Percentiles rank a stretch among this genome's conserved stretches.
phyloP scores from a whole-genome alignment of 2,113 vertebrate species.

The Catharus bicknelli region DNA sequence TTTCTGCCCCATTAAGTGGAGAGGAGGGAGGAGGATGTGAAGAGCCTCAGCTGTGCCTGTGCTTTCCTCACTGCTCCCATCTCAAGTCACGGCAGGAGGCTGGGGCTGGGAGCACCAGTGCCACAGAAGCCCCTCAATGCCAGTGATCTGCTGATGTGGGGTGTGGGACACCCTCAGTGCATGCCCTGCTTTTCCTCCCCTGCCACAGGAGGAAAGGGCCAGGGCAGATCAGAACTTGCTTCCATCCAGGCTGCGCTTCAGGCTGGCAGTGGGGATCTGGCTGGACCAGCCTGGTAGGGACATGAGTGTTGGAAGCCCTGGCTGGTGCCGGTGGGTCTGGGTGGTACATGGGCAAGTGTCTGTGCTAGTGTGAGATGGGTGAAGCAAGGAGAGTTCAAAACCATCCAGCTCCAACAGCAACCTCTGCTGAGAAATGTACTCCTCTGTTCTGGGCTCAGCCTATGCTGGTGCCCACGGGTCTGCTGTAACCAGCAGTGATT shows the following conservation, averaged over 20 bases:
- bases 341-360: rapidly evolving
- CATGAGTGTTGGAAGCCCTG: rapidly evolving
- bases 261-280: rapidly evolving
- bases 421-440: not conserved
- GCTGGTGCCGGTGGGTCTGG: not conserved
- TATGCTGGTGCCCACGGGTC: not conserved
- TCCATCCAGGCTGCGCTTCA: not conserved
- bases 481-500: not conserved
- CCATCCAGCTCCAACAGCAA: not conserved
- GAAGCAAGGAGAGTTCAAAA: not conserved
- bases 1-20: slow-evolving; percentile 58
- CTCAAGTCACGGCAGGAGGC: not conserved
- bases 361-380: not conserved
- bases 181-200: rapidly evolving
- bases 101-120: not conserved
- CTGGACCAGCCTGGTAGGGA: not conserved
- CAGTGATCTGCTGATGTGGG: not conserved
- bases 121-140: not conserved
- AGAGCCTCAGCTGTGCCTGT: not conserved
- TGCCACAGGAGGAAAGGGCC: not conserved
- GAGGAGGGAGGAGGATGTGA: not conserved
- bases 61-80: not conserved
- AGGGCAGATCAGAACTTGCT: not conserved
- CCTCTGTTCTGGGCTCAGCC: rapidly evolving
- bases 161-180: not conserved